These are phyloP conservation scores for Drosophila subquinaria DNA, from an alignment of 2,888 invertebrate species.

Conservation along the genomic window DNA sequence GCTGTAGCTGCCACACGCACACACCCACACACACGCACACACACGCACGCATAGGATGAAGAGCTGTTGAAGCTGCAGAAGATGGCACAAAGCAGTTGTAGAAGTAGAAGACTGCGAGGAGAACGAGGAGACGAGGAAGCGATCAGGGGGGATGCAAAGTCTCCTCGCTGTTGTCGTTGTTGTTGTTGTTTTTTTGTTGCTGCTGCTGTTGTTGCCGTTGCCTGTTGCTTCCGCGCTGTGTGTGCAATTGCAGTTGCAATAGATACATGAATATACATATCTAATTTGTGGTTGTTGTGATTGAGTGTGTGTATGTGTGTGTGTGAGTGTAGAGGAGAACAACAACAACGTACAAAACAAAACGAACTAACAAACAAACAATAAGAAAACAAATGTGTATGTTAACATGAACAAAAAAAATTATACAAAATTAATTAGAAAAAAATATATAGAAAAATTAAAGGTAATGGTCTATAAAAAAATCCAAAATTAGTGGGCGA, in stretches of 20 bases:
- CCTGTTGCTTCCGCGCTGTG: constrained; percentile 6
- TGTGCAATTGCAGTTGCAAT: constrained; percentile 9
- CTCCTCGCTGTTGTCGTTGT: constrained; percentile 12
- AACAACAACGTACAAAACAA: constrained; percentile 44
- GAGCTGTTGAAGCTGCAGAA: constrained; percentile 15
- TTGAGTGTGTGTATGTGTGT: constrained; percentile 4
- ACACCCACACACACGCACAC: background rate
- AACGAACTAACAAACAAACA: constrained; percentile 22
- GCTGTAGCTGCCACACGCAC: background rate
- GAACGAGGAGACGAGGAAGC: background rate
- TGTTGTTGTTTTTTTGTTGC: constrained; percentile 22
- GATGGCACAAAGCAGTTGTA: constrained; percentile 1
- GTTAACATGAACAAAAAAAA: constrained; percentile 9
- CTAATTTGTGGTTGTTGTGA: constrained; percentile 3
- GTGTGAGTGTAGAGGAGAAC: constrained; percentile 19
- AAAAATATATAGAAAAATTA: background rate
- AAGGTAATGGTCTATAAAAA: no score
- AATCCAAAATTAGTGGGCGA: no score
- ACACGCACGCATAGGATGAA: constrained; percentile 4
- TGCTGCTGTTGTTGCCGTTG: constrained; percentile 3
- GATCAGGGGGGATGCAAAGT: constrained; percentile 3
- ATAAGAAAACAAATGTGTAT: constrained; percentile 5
- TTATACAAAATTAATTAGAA: constrained; percentile 9
- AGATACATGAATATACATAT: background rate
- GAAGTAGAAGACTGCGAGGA: constrained; percentile 3